A percentile compares a stretch with the other conserved stretches of the same genome.
phyloP scores from a whole-genome alignment of 53 echinoderm and acorn worm genomes.

The Glandiceps talaboti region DNA sequence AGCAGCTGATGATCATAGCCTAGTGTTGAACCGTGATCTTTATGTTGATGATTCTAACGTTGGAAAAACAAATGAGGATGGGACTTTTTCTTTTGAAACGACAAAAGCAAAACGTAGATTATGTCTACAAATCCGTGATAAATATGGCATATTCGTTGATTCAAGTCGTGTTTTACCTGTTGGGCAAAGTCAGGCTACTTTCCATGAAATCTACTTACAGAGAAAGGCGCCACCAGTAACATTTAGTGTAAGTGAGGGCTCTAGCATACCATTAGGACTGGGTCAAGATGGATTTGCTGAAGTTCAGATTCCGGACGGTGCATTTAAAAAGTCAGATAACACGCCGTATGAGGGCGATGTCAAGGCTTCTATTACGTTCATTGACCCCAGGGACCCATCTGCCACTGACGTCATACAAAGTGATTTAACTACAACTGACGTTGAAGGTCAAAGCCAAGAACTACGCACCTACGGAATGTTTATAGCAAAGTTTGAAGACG shows the following conservation, averaged over 20 bases:
- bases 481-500: background rate
- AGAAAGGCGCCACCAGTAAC: background rate
- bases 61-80: background rate
- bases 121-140: background rate
- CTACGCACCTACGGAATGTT: background rate
- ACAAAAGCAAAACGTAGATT: background rate
- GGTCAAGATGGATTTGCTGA: background rate
- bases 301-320: background rate
- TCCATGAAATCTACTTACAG: background rate
- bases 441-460: background rate
- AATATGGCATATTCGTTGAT: background rate
- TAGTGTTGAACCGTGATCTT: background rate
- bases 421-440: background rate
- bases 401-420: background rate
- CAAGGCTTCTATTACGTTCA: background rate
- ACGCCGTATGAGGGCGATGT: background rate
- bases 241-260: background rate
- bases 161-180: background rate
- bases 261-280: background rate
- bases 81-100: background rate
- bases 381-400: background rate
- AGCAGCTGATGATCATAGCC: background rate
- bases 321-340: background rate
- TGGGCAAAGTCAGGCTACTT: background rate
- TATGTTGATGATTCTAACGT: background rate